Conservation (phyloP, 2,113 vertebrate genomes). For the Limnothrissa miodon region DNA sequence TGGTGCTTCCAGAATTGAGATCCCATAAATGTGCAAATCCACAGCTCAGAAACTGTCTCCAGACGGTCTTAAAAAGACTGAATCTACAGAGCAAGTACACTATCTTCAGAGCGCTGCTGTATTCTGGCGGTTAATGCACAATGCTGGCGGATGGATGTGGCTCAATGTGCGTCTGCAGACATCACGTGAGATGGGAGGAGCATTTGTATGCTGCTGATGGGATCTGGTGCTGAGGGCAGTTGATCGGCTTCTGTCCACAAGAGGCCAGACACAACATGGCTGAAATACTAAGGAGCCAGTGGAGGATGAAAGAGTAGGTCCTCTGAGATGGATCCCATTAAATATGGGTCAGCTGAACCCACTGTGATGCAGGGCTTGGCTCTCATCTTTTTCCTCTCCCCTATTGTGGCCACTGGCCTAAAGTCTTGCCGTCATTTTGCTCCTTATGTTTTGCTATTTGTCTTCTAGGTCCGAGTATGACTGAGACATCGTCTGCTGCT, state of each 20-base stretch:
- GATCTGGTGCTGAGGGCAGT: neutral
- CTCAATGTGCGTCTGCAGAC: neutral
- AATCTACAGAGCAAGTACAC: neutral
- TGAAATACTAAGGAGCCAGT: neutral
- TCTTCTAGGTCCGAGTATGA: neutral
- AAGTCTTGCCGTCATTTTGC: neutral
- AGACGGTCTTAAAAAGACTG: neutral
- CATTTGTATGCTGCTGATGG: neutral
- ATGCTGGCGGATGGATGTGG: neutral
- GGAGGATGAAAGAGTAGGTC: neutral
- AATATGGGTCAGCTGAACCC: constrained; percentile 6
- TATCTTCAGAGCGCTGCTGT: neutral
- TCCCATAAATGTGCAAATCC: neutral
- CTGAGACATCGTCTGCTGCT: neutral
- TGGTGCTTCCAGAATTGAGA: neutral
- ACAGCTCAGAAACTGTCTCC: neutral
- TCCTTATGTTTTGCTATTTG: neutral
- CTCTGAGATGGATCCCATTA: neutral
- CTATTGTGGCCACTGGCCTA: neutral
- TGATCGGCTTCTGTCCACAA: neutral
- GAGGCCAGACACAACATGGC: neutral
- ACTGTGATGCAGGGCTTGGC: neutral
- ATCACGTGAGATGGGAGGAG: neutral
- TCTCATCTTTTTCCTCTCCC: neutral
- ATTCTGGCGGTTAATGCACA: neutral